These are phyloP conservation scores for Pseudopleuronectes americanus DNA, from an alignment of 2,797 vertebrate species.

Conservation along the genomic window DNA sequence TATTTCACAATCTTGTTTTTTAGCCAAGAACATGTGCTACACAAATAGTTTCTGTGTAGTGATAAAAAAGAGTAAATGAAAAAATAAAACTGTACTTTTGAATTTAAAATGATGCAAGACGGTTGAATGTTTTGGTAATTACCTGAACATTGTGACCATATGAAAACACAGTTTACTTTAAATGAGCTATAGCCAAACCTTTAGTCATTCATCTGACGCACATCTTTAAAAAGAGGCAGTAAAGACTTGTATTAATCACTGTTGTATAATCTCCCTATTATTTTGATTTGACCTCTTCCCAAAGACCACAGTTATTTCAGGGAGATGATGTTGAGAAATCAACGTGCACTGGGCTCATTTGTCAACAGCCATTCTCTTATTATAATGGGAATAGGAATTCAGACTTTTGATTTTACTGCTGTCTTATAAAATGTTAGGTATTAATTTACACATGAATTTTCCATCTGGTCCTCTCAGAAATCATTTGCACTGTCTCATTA, in stretches of 20 bases:
- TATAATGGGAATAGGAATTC: conserved; percentile 3
- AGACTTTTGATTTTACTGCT: conserved; percentile 10
- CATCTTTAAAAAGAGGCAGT: conserved; percentile 26
- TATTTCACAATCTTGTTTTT: not conserved
- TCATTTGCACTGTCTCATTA: conserved; percentile 46
- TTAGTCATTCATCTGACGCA: conserved; percentile 35
- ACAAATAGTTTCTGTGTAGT: not conserved
- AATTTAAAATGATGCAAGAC: conserved; percentile 31
- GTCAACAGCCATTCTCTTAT: conserved; percentile 21
- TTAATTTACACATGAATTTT: conserved; percentile 42
- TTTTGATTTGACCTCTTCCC: conserved; percentile 33
- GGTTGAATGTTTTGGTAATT: conserved; percentile 24
- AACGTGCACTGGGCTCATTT: conserved; percentile 39
- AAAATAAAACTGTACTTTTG: not conserved
- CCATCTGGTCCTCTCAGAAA: conserved; percentile 29
- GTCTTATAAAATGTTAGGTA: conserved; percentile 25
- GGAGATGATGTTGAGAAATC: conserved; percentile 37
- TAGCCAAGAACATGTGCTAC: not conserved
- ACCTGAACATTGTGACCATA: conserved; percentile 1
- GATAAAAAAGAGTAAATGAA: not conserved
- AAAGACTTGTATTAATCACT: conserved; percentile 55
- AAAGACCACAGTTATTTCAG: conserved; percentile 11
- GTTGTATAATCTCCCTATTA: conserved; percentile 9
- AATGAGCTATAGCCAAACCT: conserved; percentile 40
- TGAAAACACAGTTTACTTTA: conserved; percentile 14